phyloP scores from a whole-genome alignment of 2,797 vertebrate species.

The Clamator glandarius region DNA sequence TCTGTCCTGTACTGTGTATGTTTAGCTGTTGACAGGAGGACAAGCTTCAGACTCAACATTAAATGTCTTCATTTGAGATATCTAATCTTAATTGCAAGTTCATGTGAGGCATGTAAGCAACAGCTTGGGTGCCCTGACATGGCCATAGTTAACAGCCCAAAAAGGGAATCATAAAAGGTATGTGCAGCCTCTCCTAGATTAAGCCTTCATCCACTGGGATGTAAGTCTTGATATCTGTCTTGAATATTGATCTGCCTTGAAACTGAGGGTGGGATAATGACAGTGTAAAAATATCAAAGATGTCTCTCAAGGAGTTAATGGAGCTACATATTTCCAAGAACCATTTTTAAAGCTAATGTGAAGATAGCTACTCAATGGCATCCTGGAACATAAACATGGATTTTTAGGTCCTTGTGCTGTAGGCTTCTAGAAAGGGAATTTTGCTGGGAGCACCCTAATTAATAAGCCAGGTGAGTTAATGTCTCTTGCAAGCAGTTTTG shows the following conservation, averaged over 20 bases:
- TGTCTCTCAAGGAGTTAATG: background rate
- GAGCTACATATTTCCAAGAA: background rate
- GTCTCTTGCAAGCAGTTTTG: background rate
- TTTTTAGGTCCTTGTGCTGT: background rate
- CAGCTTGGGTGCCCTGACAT: background rate
- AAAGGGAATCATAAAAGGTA: background rate
- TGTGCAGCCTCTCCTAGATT: background rate
- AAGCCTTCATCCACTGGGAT: background rate
- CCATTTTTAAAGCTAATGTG: background rate
- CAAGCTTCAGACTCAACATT: background rate
- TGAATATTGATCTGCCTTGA: background rate
- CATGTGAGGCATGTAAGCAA: background rate
- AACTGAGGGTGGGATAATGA: background rate
- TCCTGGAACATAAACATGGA: background rate
- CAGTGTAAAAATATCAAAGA: background rate
- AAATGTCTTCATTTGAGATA: background rate
- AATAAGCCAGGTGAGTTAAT: background rate
- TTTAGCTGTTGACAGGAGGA: background rate
- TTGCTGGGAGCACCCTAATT: background rate
- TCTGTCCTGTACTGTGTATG: fast-evolving
- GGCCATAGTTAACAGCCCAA: background rate
- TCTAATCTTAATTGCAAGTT: background rate
- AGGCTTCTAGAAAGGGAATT: background rate
- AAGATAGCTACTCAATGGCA: background rate
- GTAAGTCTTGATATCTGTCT: background rate